Conservation (phyloP, 92 coral and sea anemone species). For the Ricordea florida region DNA sequence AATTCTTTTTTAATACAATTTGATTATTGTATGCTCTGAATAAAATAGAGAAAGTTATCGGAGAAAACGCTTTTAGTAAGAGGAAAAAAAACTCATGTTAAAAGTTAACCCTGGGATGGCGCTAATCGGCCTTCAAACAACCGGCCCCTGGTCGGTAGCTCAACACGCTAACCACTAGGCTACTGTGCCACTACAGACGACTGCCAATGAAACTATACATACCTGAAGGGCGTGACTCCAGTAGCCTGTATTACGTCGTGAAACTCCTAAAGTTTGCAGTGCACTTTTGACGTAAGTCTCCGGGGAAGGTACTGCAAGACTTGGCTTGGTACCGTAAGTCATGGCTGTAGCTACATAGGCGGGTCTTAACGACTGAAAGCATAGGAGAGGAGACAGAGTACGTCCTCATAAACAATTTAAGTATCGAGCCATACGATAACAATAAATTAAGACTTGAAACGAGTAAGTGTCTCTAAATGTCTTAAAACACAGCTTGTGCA, state of each 20-base stretch:
- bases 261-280: slow-evolving; percentile 71
- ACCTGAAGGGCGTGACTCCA: slow-evolving; percentile 94
- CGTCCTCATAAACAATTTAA: neutral
- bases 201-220: neutral
- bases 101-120: too few relatives aligned
- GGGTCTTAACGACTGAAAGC: slow-evolving; percentile 76
- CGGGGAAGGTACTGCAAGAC: slow-evolving; percentile 79
- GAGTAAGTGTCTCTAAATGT: too few relatives aligned
- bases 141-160: neutral
- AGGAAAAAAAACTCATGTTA: too few relatives aligned
- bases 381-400: neutral
- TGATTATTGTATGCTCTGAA: too few relatives aligned
- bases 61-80: too few relatives aligned
- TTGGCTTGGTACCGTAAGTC: slow-evolving; percentile 80
- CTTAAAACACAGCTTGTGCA: too few relatives aligned
- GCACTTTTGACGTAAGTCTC: slow-evolving; percentile 76
- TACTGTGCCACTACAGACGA: neutral
- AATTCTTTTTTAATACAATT: too few relatives aligned
- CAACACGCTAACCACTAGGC: neutral
- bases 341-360: slow-evolving; percentile 91
- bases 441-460: too few relatives aligned
- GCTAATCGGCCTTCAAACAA: too few relatives aligned
- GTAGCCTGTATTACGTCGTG: slow-evolving; percentile 86
- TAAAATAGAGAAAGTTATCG: too few relatives aligned
- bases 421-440: too few relatives aligned